A percentile compares a stretch with the other conserved stretches of the same genome.
These are phyloP conservation scores for Eupithecia inturbata DNA, from an alignment of 2,888 invertebrate species.

Conservation along the genomic window DNA sequence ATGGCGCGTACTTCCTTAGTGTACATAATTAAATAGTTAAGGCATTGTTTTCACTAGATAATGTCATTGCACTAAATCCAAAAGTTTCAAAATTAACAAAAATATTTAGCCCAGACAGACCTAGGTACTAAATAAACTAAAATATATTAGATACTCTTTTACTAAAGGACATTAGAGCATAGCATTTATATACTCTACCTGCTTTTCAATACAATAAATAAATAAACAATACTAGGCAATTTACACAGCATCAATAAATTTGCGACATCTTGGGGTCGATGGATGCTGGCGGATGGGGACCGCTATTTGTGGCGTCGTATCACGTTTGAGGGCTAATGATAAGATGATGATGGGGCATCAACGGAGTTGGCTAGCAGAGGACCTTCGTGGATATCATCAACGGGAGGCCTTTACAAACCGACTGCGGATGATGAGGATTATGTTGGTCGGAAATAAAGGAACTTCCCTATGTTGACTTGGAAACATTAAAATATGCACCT, in stretches of 20 bases:
- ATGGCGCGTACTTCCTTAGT: constrained; percentile 45
- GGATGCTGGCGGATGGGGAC: no score
- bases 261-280: no score
- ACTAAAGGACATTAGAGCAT: no score
- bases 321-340: no score
- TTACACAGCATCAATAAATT: no score
- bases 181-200: background rate
- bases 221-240: no score
- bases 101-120: background rate
- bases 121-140: no score
- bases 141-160: no score
- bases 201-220: background rate
- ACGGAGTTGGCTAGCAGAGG: no score
- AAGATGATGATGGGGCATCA: no score
- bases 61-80: background rate
- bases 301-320: no score
- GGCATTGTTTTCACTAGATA: background rate
- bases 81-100: background rate
- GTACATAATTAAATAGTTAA: constrained; percentile 57
- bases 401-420: background rate
- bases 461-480: background rate
- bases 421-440: background rate
- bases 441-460: background rate
- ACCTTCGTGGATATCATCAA: no score
- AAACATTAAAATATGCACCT: constrained; percentile 8